A percentile compares a stretch with the other conserved stretches of the same genome.
Evolutionary conservation across 2,888 invertebrate genomes (phyloP).

Genomic region (Tineola bisselliella): DNA sequence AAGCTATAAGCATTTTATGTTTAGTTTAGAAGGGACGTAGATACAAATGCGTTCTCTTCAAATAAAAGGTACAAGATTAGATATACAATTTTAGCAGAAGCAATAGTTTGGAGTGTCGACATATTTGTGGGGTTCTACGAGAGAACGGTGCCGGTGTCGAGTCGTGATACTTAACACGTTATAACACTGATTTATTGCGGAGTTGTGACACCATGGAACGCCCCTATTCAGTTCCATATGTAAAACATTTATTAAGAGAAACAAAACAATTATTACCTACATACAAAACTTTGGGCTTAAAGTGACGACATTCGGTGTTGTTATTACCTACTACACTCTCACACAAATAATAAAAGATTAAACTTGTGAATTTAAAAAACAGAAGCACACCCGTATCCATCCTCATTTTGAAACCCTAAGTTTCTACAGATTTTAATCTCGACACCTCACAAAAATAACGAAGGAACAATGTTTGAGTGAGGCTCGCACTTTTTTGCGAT

Average conservation of each 20-base stretch:
- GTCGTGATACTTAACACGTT: conserved; percentile 42
- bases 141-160: conserved; percentile 21
- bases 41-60: no score
- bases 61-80: background rate
- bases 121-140: conserved; percentile 34
- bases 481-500: conserved; percentile 16
- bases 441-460: conserved; percentile 10
- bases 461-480: background rate
- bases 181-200: conserved; percentile 43
- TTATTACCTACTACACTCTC: no score
- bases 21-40: background rate
- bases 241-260: background rate
- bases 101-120: conserved; percentile 39
- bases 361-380: background rate
- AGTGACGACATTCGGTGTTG: no score
- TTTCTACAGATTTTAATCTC: conserved; percentile 10
- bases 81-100: background rate
- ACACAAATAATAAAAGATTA: no score
- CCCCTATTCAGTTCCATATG: conserved; percentile 16
- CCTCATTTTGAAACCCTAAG: background rate
- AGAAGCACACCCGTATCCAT: background rate
- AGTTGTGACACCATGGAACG: conserved; percentile 24
- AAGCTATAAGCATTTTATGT: background rate
- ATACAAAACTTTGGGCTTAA: no score
- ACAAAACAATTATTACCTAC: background rate